Evolutionary conservation across 1,140 invertebrate species (phyloP), one percentile per base, ranked within the genome.

Genomic region (Microplitis demolitor): DNA sequence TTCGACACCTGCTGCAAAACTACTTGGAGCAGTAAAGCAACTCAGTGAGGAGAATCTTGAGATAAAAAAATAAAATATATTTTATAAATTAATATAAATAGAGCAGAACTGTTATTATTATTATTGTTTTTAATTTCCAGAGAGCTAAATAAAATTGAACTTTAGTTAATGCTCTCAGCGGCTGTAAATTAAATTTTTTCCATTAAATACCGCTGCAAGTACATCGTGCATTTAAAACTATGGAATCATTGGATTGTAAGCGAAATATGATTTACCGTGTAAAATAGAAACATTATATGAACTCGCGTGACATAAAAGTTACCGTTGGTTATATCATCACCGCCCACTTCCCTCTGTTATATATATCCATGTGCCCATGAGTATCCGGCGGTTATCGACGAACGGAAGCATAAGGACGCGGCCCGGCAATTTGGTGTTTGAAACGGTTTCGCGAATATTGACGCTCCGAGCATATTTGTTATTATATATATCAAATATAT

Each of bases 341-440:
- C 58, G 58, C 60, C 45, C 33, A 62, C 68, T 60, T 62, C 58
- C 58, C 45, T 62, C 39, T 51, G 60, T n/a, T 68, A 37, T 53
- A 68, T 68, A 45, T 45, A 45, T 45, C 39, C 54, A 69, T 69
- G 51, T 37, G 54, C 16, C 34, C 67, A 34, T 34, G 51, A 39
- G 67, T 35, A 69, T 69, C 67, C 67, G 67, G 67, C 54, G 67
- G 67, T 69, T 69, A 69, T 56, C 51, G 67, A 31, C 45, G 67
- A 60, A 60, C 54, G 67, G 67, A 69, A 69, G 67, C 54, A 37
- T 56, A 14, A 34, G 54, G 67, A 69, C 35, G 51, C 67, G 39
- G 69, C 31, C 45, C 31, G 24, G 69, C 61, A 71, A 71, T 71
- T 71, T 64, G 39, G 60, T 71, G 68, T 70, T 62, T 35, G 39